Conservation (phyloP, 2,113 vertebrate genomes). For the Pica pica region DNA sequence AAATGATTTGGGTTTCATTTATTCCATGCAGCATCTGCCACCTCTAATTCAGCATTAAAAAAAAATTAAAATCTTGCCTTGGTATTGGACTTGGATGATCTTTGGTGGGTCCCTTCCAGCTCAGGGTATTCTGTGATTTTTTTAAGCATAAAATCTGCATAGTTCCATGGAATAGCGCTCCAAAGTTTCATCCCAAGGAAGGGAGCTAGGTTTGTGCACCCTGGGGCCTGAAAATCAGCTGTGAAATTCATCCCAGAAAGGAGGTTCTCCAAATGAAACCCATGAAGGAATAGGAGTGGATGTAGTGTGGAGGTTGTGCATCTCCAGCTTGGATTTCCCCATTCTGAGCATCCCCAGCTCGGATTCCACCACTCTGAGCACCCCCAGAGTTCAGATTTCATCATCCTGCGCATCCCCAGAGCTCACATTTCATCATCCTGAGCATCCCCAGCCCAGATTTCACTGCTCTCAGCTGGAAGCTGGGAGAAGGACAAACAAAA, state of each 20-base stretch:
- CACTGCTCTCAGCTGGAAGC: neutral
- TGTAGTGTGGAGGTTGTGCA: neutral
- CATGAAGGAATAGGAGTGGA: neutral
- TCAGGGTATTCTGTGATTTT: neutral
- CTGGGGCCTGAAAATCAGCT: neutral
- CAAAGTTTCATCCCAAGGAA: neutral
- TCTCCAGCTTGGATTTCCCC: too few species aligned
- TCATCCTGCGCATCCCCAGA: neutral
- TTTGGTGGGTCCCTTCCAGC: neutral
- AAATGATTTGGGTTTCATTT: neutral
- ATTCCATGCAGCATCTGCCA: neutral
- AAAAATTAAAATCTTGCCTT: neutral
- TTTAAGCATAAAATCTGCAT: neutral
- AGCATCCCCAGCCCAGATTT: neutral
- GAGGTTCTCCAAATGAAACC: neutral
- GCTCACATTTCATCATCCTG: neutral
- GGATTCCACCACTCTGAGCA: neutral
- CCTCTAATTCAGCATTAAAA: neutral
- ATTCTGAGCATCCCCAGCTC: neutral
- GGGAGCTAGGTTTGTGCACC: neutral
- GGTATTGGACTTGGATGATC: neutral
- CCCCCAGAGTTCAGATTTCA: neutral
- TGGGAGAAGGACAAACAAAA: neutral
- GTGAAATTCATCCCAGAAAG: neutral
- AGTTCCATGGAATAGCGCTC: neutral